Base-by-base conservation (phyloP, 2,797 vertebrate genomes). In the Channa striata region DNA sequence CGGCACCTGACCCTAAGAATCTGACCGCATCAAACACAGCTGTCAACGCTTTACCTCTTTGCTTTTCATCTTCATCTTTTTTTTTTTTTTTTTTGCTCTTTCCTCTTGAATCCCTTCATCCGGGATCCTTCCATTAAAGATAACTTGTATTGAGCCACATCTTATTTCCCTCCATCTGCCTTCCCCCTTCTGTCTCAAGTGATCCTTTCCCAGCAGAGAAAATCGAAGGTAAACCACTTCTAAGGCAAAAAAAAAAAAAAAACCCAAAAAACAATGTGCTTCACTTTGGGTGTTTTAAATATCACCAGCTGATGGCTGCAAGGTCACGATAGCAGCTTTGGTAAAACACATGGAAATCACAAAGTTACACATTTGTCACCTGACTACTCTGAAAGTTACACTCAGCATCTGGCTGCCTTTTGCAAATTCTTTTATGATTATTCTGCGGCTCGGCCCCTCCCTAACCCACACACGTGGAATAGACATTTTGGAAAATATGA, bases 201-300 rank as follows among this genome's bases (percentile, higher is more conserved):
- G 70, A 89, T 84, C 82, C 72, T 17, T 90, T 92, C 86, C 89
- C 86, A 88, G 87, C 86, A 90, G 78, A 80, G 84, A 67, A 89
- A 87, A 92, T 88, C 87, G 82, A 91, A 91, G 82, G 75, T 89
- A 86, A 92, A 88, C 80, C 79, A 82, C 83, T 87, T 89, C 74
- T 82, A 68, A 83, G 70, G 76, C 74, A 75, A 86, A 84, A 30
- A 30, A 30, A 30, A 30, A 30, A 30, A 30, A 30, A 30, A 30
- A 30, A 30, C 6, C 25, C 25, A 30, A 30, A 3, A 71, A 82
- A 75, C 3, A 8, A 17, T 8, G 44, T 53, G 33, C 68, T 79
- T 53, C 62, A 82, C 80, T 83, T 77, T 69, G 61, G 44, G 25
- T 83, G 64, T 74, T 82, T 86, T 74, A 87, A 72, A 86, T 72